phyloP scores from a whole-genome alignment of 2,888 invertebrate genomes.

The Hipparchia semele region DNA sequence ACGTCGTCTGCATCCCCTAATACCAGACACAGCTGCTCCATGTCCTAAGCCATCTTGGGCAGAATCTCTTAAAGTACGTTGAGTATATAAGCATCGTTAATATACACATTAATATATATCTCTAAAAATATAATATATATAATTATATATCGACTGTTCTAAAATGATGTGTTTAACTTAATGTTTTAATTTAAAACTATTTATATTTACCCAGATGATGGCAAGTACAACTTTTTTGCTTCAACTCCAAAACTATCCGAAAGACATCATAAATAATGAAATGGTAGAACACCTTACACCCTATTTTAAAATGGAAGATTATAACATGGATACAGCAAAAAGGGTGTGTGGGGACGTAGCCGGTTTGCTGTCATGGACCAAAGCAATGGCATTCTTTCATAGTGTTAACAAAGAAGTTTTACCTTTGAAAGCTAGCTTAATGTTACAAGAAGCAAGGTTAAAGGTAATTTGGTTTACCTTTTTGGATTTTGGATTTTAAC shows the following conservation, averaged over 20 bases:
- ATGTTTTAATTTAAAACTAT: background rate
- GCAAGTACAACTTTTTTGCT: conserved; percentile 95
- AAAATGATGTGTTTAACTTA: background rate
- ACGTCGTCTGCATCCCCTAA: conserved; percentile 91
- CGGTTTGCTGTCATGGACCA: conserved; percentile 97
- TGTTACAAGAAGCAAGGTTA: conserved; percentile 94
- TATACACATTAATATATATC: background rate
- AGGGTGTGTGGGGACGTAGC: conserved; percentile 98
- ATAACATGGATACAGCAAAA: conserved; percentile 98
- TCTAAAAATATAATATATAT: background rate
- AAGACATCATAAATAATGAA: conserved; percentile 98
- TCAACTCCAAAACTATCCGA: conserved; percentile 96
- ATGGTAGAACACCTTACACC: conserved; percentile 96
- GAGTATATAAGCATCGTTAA: background rate
- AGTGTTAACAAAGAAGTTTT: conserved; percentile 98
- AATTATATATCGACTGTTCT: conserved; percentile 1
- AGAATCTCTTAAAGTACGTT: conserved; percentile 92
- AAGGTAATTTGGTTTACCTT: conserved; percentile 70
- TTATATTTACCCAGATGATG: conserved; percentile 88
- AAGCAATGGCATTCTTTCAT: conserved; percentile 97
- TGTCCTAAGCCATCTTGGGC: conserved; percentile 98
- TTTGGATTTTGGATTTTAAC: background rate
- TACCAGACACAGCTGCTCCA: conserved; percentile 90
- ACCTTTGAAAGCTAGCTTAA: conserved; percentile 95
- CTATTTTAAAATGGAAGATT: conserved; percentile 98